Conservation (phyloP, 2,113 vertebrate species). For the Lepus europaeus region DNA sequence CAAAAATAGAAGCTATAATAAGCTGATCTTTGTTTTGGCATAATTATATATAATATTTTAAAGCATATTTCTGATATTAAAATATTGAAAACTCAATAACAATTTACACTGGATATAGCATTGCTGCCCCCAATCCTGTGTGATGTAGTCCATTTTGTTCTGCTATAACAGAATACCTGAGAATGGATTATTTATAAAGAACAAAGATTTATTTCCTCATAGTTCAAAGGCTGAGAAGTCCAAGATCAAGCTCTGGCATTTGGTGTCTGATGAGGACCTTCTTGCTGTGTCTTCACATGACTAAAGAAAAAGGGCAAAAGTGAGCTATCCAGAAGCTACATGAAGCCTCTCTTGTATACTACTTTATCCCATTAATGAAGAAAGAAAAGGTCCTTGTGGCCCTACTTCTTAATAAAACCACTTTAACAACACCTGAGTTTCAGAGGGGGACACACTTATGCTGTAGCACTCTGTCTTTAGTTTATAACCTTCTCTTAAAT, state of each 20-base stretch:
- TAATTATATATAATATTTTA: background rate
- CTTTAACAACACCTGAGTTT: background rate
- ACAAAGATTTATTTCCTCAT: background rate
- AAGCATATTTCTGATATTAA: slow-evolving; percentile 45
- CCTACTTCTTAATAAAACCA: background rate
- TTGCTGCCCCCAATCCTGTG: background rate
- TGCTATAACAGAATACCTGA: background rate
- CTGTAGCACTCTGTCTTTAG: background rate
- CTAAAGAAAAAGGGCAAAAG: background rate
- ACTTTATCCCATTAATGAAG: background rate
- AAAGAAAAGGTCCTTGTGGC: background rate
- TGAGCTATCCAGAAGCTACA: background rate
- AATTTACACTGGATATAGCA: background rate
- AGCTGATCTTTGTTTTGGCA: background rate
- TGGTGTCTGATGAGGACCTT: background rate
- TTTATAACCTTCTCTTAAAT: slow-evolving; percentile 24
- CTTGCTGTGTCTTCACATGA: background rate
- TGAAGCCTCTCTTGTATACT: background rate
- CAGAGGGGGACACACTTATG: background rate
- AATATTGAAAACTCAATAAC: background rate
- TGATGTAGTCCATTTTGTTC: background rate
- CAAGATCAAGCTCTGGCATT: background rate
- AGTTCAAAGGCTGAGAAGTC: background rate
- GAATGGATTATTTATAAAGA: background rate
- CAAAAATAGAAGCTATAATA: background rate